Conservation (phyloP, 2,888 invertebrate species). For the Lagria hirta region DNA sequence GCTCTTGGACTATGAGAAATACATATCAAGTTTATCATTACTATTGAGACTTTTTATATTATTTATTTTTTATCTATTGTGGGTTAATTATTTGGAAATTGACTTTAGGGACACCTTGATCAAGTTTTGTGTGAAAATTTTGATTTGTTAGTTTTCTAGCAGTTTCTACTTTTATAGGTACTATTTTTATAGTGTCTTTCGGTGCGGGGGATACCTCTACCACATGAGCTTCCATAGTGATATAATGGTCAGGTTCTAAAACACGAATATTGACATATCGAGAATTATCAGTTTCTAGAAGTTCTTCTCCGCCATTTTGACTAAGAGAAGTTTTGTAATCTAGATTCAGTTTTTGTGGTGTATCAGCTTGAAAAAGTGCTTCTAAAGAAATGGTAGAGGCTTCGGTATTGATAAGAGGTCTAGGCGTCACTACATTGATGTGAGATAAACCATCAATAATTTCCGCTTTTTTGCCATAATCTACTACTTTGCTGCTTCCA, state of each 20-base stretch:
- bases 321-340: too few relatives aligned
- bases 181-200: slow-evolving; percentile 48
- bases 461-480: slow-evolving; percentile 30
- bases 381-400: slow-evolving; percentile 69
- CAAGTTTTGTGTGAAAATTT: slow-evolving; percentile 23
- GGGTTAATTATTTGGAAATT: slow-evolving; percentile 20
- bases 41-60: neutral
- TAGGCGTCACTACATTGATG: slow-evolving; percentile 49
- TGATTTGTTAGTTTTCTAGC: slow-evolving; percentile 32
- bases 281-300: slow-evolving; percentile 49
- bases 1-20: too few relatives aligned
- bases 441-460: slow-evolving; percentile 49
- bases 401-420: slow-evolving; percentile 53
- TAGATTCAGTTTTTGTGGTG: slow-evolving; percentile 40
- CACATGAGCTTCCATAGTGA: slow-evolving; percentile 48
- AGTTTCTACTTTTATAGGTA: slow-evolving; percentile 48
- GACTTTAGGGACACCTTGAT: slow-evolving; percentile 28
- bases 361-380: slow-evolving; percentile 64
- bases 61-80: slow-evolving; percentile 15
- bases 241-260: slow-evolving; percentile 44
- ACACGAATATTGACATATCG: slow-evolving; percentile 49
- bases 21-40: slow-evolving; percentile 21
- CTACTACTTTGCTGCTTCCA: slow-evolving; percentile 53
- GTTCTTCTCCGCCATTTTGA: slow-evolving; percentile 48
- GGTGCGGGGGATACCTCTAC: slow-evolving; percentile 48